These are phyloP conservation scores for Drosophila mimica DNA, from an alignment of 2,888 invertebrate genomes.

Conservation along the genomic window DNA sequence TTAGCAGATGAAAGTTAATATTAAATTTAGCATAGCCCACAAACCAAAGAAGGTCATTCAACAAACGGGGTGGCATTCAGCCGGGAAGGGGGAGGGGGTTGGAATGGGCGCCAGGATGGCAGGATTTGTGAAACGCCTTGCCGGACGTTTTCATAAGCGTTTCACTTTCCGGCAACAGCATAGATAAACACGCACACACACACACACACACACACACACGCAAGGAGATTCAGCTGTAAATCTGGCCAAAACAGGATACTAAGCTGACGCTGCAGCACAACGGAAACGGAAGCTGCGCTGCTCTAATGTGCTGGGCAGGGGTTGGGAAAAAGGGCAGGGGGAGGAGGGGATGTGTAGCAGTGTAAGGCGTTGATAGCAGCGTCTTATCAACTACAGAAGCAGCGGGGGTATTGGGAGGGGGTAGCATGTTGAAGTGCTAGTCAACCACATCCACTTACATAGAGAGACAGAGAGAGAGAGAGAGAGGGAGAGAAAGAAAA, in stretches of 20 bases:
- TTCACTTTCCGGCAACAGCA: slow-evolving; percentile 76
- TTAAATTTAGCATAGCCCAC: slow-evolving; percentile 64
- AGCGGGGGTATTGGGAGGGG: neutral
- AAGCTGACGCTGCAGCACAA: slow-evolving; percentile 66
- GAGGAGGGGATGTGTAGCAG: slow-evolving; percentile 6
- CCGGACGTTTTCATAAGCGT: slow-evolving; percentile 74
- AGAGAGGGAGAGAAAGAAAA: neutral
- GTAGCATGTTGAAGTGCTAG: slow-evolving; percentile 36
- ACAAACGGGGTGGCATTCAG: neutral
- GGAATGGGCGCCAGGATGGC: neutral
- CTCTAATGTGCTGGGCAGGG: neutral
- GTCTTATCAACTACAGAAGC: slow-evolving; percentile 65
- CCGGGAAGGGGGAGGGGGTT: neutral
- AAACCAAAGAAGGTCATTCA: slow-evolving; percentile 57
- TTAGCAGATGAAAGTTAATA: slow-evolving; percentile 64
- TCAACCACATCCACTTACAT: slow-evolving; percentile 4
- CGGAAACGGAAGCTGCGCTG: slow-evolving; percentile 68
- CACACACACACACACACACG: slow-evolving; percentile 16
- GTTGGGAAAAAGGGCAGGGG: slow-evolving; percentile 11
- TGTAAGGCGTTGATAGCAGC: slow-evolving; percentile 74
- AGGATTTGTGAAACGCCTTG: slow-evolving; percentile 15
- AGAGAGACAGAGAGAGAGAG: neutral
- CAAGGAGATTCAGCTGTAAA: slow-evolving; percentile 69
- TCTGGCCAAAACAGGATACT: slow-evolving; percentile 73
- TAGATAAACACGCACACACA: slow-evolving; percentile 58